phyloP scores from a whole-genome alignment of 1,140 invertebrate species.

The Agraylea sexmaculata region DNA sequence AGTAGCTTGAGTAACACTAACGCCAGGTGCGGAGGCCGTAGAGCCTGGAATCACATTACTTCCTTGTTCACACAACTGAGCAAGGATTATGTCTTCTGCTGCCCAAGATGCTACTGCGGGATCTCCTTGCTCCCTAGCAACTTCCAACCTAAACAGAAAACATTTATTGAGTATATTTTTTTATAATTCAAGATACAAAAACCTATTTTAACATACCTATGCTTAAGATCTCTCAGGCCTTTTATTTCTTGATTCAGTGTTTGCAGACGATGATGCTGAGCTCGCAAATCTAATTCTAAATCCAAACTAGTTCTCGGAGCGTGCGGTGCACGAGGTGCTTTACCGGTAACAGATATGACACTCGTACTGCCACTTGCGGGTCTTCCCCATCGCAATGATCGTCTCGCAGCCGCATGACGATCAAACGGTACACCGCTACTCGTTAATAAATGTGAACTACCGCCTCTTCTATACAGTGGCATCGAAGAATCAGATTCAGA shows the following conservation, averaged over 20 bases:
- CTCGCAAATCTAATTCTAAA: slow-evolving; percentile 80
- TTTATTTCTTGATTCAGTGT: slow-evolving; percentile 74
- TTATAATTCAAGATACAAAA: no score
- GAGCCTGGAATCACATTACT: neutral
- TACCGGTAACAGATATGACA: slow-evolving; percentile 21
- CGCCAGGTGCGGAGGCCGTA: slow-evolving; percentile 37
- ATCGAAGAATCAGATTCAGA: slow-evolving; percentile 95
- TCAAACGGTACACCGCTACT: slow-evolving; percentile 61
- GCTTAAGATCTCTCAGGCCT: slow-evolving; percentile 69
- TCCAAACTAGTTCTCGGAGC: slow-evolving; percentile 78
- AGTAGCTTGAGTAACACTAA: slow-evolving; percentile 52
- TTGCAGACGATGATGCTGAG: slow-evolving; percentile 71
- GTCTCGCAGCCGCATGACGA: slow-evolving; percentile 74
- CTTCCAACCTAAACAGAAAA: slow-evolving; percentile 42
- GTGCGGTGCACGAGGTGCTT: slow-evolving; percentile 33
- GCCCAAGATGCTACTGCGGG: slow-evolving; percentile 70
- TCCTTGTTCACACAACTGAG: slow-evolving; percentile 57
- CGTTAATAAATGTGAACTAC: slow-evolving; percentile 24
- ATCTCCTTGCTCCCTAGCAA: slow-evolving; percentile 65
- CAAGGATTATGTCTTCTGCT: slow-evolving; percentile 75
- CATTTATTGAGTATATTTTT: slow-evolving; percentile 5
- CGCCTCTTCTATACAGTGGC: slow-evolving; percentile 69
- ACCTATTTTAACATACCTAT: slow-evolving; percentile 34
- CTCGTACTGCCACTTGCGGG: slow-evolving; percentile 30
- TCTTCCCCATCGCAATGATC: slow-evolving; percentile 68